Base-by-base conservation (phyloP, 2,888 invertebrate species). In the Pyrochroa serraticornis region DNA sequence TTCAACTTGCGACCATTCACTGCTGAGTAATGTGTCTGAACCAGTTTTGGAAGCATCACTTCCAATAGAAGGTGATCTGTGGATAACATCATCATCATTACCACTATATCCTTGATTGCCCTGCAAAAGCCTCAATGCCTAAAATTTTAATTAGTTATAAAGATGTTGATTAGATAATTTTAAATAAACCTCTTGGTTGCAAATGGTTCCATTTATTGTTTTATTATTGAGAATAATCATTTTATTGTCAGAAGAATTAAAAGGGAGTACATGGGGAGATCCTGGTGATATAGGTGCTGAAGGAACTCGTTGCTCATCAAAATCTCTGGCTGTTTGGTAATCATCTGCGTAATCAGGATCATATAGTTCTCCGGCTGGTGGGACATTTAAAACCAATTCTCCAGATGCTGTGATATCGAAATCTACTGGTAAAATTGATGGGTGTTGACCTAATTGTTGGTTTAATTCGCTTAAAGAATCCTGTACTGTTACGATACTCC, bases 1-100 rank as follows among this genome's bases (percentile, higher is more conserved):
- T 84, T 99, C 97, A 70, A 97, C 93, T 82, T 97, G 95, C 12
- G 94, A 94, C 92, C 95, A 97, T 80, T 97, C 97, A 57, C 95
- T 92, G 41, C 83, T 87, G 58, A 93, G 85, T 75, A 90, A 83
- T 82, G 89, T 89, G 73, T 88, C 87, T 65, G 85, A 84, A 68
- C 84, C 83, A 65, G 85, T 84, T 79, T 87, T 87, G 58, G 87
- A 87, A 63, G 84, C 83, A 81, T 84, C 87, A 76, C 85, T 89
- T 67, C 87, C 83, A 58, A 86, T 86, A 55, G 88, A 88, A 63
- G 88, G 87, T 6, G 83, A 84, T 12, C 84, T 77, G 63, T 80
- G 78, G 31, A 79, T 77, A 38, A 75, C 71, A 49, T 82, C 80
- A 33, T 83, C 82, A 51, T 81, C 82, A n/a, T 71, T 68, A 30